Evolutionary conservation across 1,140 invertebrate species (phyloP).

Genomic region (Ostrea edulis): DNA sequence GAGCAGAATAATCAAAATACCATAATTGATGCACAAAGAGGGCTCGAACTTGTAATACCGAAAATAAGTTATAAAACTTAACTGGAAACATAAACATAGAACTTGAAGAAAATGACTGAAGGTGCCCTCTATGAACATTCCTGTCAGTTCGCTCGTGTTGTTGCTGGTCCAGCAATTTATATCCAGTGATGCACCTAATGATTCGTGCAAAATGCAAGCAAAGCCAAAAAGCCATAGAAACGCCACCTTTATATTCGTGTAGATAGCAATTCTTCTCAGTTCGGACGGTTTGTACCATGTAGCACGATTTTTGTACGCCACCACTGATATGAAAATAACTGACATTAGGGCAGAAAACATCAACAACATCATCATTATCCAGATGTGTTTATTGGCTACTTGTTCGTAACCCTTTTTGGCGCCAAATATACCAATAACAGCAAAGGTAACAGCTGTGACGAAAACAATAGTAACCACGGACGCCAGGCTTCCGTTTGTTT

Average conservation of each 20-base stretch:
- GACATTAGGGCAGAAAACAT: background rate
- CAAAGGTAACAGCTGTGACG: constrained; percentile 31
- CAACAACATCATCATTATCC: constrained; percentile 9
- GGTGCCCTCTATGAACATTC: background rate
- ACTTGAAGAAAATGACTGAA: constrained; percentile 32
- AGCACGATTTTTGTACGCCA: constrained; percentile 13
- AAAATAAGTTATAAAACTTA: constrained; percentile 40
- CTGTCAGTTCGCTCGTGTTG: background rate
- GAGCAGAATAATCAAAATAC: constrained; percentile 35
- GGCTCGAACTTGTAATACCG: constrained; percentile 19
- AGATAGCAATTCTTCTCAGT: background rate
- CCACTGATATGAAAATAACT: constrained; percentile 31
- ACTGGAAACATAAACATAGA: constrained; percentile 10
- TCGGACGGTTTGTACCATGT: background rate
- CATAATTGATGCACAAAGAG: constrained; percentile 29
- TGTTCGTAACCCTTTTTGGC: background rate
- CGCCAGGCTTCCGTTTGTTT: constrained; percentile 38
- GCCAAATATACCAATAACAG: constrained; percentile 31
- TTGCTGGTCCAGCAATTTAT: background rate
- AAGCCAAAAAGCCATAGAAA: constrained; percentile 43
- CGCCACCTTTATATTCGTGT: background rate
- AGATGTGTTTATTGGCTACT: background rate
- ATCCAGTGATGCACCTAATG: background rate
- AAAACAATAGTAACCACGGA: constrained; percentile 41
- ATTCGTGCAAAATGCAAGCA: constrained; percentile 20